These are phyloP conservation scores for Scaptomyza flava DNA, from an alignment of 2,888 invertebrate genomes.

Conservation along the genomic window DNA sequence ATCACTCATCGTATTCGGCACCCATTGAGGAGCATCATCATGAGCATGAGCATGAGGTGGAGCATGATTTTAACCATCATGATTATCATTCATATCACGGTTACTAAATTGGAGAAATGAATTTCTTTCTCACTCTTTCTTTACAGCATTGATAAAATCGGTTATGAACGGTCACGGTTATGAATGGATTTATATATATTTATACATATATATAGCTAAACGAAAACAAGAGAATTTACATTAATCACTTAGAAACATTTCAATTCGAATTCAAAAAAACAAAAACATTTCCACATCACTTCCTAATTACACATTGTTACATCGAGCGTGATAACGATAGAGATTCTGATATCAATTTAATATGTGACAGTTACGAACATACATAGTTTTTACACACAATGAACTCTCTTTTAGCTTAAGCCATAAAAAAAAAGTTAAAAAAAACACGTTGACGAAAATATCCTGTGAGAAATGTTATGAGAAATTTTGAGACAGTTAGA, in stretches of 20 bases:
- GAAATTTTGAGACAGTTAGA: constrained; percentile 53
- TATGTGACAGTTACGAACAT: constrained; percentile 59
- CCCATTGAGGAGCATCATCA: constrained; percentile 70
- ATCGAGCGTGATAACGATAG: constrained; percentile 75
- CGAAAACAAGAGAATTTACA: neutral
- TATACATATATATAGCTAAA: constrained; percentile 28
- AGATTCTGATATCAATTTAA: constrained; percentile 64
- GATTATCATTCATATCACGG: constrained; percentile 73
- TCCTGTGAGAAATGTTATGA: constrained; percentile 52
- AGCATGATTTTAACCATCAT: constrained; percentile 82
- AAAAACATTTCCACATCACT: constrained; percentile 45
- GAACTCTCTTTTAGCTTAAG: constrained; percentile 58
- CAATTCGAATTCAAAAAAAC: constrained; percentile 10
- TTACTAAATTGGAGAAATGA: constrained; percentile 69
- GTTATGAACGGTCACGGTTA: constrained; percentile 49
- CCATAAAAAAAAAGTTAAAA: constrained; percentile 45
- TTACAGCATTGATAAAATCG: constrained; percentile 77
- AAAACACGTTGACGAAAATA: constrained; percentile 60
- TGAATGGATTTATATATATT: constrained; percentile 50
- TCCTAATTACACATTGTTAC: constrained; percentile 60
- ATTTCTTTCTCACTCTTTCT: constrained; percentile 67
- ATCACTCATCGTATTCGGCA: constrained; percentile 66
- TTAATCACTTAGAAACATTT: constrained; percentile 23
- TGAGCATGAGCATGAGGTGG: constrained; percentile 83
- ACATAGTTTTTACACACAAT: constrained; percentile 59